A percentile compares a stretch with the other conserved stretches of the same genome.
These are phyloP conservation scores for Lasioglossum malachurum DNA, from an alignment of 2,888 invertebrate species.

Conservation along the genomic window DNA sequence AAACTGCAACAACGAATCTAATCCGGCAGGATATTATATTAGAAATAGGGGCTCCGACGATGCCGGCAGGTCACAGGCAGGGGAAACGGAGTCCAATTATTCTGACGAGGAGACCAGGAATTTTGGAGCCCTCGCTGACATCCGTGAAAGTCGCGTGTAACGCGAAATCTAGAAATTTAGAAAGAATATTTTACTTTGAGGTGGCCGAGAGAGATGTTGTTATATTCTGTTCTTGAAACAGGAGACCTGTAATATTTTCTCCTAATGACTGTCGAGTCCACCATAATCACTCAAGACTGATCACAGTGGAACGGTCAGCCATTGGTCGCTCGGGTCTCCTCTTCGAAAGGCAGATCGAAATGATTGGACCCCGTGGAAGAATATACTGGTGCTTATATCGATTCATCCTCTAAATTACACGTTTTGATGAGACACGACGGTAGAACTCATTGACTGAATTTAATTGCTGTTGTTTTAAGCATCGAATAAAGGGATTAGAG, in stretches of 20 bases:
- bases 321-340: not conserved
- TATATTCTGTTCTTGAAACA: not conserved
- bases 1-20: conserved; percentile 49
- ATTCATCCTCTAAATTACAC: conserved; percentile 5
- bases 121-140: conserved; percentile 80
- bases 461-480: not conserved
- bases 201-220: not conserved
- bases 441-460: not conserved
- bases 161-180: not conserved
- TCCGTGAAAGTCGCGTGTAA: conserved; percentile 82
- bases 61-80: conserved; percentile 32
- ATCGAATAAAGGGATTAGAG: conserved; percentile 4
- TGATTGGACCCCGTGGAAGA: conserved; percentile 17
- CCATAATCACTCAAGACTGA: not conserved
- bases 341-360: not conserved
- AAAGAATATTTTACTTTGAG: not conserved
- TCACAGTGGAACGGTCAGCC: not conserved
- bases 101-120: conserved; percentile 72
- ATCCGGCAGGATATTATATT: conserved; percentile 52
- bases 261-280: not conserved
- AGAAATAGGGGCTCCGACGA: conserved; percentile 49
- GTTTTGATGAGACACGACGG: conserved; percentile 1
- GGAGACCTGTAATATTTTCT: not conserved
- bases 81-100: conserved; percentile 51
- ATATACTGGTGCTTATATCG: conserved; percentile 12